These are phyloP conservation scores for Hyposoter didymator DNA, from an alignment of 2,888 invertebrate genomes.

Conservation along the genomic window DNA sequence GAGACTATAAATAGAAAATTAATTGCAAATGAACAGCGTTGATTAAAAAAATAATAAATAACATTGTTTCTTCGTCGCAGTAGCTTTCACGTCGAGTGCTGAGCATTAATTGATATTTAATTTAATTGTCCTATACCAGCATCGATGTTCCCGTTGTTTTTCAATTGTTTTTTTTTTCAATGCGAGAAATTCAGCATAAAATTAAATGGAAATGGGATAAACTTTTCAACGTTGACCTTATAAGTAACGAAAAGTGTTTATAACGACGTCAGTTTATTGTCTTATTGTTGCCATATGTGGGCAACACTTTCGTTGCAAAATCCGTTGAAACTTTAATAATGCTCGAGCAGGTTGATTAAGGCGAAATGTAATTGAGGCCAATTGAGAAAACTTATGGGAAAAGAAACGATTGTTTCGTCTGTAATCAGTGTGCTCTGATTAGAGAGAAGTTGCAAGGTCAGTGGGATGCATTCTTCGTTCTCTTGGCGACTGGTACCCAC, in stretches of 20 bases:
- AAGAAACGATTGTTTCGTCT: slow-evolving; percentile 60
- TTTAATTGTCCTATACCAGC: neutral
- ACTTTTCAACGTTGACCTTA: neutral
- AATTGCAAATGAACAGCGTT: neutral
- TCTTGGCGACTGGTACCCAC: slow-evolving; percentile 59
- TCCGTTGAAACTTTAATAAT: slow-evolving; percentile 49
- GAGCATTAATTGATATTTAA: neutral
- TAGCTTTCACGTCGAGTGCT: neutral
- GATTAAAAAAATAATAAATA: neutral
- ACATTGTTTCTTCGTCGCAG: neutral
- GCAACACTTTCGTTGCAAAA: neutral
- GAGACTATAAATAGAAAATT: neutral
- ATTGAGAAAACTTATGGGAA: slow-evolving; percentile 53
- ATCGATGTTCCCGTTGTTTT: neutral
- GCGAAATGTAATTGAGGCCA: slow-evolving; percentile 15
- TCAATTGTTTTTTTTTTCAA: neutral
- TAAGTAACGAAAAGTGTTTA: neutral
- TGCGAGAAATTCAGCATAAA: neutral
- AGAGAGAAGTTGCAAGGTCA: slow-evolving; percentile 65
- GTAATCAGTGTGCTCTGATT: slow-evolving; percentile 65
- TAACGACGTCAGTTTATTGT: neutral
- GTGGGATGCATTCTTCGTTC: slow-evolving; percentile 58
- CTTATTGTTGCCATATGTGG: neutral
- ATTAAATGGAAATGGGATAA: neutral
- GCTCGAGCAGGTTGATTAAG: slow-evolving; percentile 10